Conservation (phyloP, 2,797 vertebrate species). For the Platalea minor region DNA sequence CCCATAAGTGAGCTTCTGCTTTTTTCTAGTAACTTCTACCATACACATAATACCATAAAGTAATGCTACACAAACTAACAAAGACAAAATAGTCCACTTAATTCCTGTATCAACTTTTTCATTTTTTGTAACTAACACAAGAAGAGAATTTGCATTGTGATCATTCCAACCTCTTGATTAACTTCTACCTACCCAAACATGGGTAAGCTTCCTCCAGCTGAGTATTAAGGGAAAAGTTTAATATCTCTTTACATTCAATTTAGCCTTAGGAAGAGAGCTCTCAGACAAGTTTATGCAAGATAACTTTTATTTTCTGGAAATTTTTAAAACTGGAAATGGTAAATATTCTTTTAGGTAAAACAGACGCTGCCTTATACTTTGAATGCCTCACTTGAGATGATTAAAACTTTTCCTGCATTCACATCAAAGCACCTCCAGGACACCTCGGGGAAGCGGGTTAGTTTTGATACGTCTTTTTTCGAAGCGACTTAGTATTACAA, state of each 20-base stretch:
- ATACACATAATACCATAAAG: too few species aligned
- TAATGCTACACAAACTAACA: neutral
- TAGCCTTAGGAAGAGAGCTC: neutral
- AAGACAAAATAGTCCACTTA: neutral
- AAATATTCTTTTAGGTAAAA: neutral
- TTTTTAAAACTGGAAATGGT: neutral
- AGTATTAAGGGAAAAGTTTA: neutral
- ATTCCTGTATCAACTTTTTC: neutral
- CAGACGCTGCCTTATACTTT: neutral
- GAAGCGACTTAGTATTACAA: neutral
- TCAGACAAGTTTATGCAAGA: slow-evolving; percentile 22
- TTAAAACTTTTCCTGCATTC: neutral
- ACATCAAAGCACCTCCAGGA: neutral
- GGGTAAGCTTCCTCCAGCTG: neutral
- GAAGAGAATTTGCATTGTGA: neutral
- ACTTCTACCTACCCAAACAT: neutral
- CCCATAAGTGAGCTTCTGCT: neutral
- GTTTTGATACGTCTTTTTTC: neutral
- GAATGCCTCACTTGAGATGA: neutral
- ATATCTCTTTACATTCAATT: neutral
- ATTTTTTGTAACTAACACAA: neutral
- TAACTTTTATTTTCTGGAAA: slow-evolving; percentile 17
- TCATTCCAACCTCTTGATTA: neutral
- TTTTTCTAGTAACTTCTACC: neutral
- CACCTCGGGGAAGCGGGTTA: neutral